Evolutionary conservation across 2,797 vertebrate genomes (phyloP), one percentile per base, ranked within the genome.

Genomic region (Pseudochirops cupreus): DNA sequence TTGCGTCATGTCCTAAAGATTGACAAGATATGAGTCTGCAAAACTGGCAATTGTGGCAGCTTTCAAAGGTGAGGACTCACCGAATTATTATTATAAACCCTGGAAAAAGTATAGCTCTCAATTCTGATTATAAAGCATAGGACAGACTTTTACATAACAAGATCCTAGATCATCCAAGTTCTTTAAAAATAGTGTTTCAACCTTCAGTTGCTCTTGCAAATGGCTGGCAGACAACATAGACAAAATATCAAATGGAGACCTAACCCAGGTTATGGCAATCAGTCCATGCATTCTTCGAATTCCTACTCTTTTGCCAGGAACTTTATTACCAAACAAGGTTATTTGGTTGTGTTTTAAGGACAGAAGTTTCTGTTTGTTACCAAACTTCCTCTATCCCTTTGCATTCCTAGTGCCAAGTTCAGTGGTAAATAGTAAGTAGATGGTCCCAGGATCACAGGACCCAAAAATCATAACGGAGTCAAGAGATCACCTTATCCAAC

Each of bases 61-160:
- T 93, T 91, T 82, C 55, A 90, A 39, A 93, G 28, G 5, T 87
- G 57, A 92, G 54, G 39, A 2, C 5, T 56, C 21, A 5, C 53
- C 26, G 46, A 46, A 90, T 93, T 33, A 50, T 52, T 33, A 56
- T 33, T 54, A 90, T 10, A 29, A 74, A 87, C 21, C 56, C 26
- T 28, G 6, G 28, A 59, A 58, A 96, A 87, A 50, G 74, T 39
- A 39, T 56, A 4, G 3, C 74, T 82, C n/a, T 58, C 28, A 91
- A 52, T 91, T 93, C 10, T 54, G 50, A n/a, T 91, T 89, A 28
- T 18, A 90, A 96, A 96, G 21, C 92, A 50, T 14, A 0, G 24
- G n/a, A 91, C 56, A 29, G 10, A 24, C 93, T 92, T 93, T 93
- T 46, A 91, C n/a, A 33, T 67, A 93, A 91, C 13, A 92, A 18